Evolutionary conservation across 92 coral and sea anemone genomes (phyloP), one percentile per base, ranked within the genome.

Genomic region (Plumapathes pennacea): DNA sequence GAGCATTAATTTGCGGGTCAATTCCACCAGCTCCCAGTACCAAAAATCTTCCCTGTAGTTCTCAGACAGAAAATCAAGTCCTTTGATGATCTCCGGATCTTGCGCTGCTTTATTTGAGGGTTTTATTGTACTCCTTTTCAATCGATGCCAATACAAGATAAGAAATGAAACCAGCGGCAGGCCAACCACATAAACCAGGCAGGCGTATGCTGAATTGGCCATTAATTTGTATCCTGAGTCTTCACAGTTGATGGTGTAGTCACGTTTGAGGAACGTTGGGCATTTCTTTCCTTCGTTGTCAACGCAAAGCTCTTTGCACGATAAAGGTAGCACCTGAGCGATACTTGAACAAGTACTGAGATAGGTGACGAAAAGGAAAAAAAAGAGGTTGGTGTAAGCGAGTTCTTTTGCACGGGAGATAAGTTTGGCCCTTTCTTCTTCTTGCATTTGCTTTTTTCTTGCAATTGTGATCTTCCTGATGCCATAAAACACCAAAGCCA

Each of bases 281-380:
- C 50, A 45, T 15, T 10, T 20, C 10, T 15, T 28, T 18, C 25
- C 19, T 14, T 45, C 50, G 5, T 15, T 13, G 48, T 42, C 13
- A 14, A 20, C 25, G 34, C 67, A 60, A 14, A 60, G 50, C 37
- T 60, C 32, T 25, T 29, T 52, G 39, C 67, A 60, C 6, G 55
- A 29, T 23, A 46, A 36, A 12, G 67, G 67, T 25, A 60, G 50
- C 11, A 60, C 43, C 18, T 18, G 19, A 8, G 43, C 50, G 24
- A 45, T 46, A 24, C 15, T 43, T 21, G 37, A 28, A 30, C 67
- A 60, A n/a, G 67, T 60, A 12, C 53, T 39, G 25, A 41, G 66
- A 17, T 58, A 58, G 4, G 48, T 40, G 5, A 58, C 32, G n/a
- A 37, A 58, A 50, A 42, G 14, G 18, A 60, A 46, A 15, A 60